These are phyloP conservation scores for Cyclina sinensis DNA, from an alignment of 1,140 invertebrate species.

Conservation along the genomic window DNA sequence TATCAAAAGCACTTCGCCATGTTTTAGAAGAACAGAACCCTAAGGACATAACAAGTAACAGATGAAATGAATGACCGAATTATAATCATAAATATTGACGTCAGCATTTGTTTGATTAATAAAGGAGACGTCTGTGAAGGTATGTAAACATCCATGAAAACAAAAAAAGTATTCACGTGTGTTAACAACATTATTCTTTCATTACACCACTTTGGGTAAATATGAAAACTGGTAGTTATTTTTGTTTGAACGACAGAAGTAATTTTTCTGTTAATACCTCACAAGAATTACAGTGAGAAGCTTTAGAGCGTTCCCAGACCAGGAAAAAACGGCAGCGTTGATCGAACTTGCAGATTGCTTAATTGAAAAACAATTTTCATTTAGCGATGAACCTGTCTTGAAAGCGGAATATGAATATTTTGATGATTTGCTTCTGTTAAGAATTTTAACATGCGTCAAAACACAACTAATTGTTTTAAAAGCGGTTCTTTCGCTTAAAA, in stretches of 20 bases:
- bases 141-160: too few relatives aligned
- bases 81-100: too few relatives aligned
- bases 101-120: too few relatives aligned
- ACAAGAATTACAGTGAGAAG: neutral
- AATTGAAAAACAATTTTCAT: neutral
- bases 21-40: too few relatives aligned
- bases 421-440: neutral
- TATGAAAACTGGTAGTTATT: neutral
- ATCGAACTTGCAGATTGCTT: neutral
- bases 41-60: too few relatives aligned
- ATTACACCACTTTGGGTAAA: slow-evolving; percentile 8
- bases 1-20: too few relatives aligned
- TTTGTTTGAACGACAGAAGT: neutral
- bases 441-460: too few relatives aligned
- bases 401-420: neutral
- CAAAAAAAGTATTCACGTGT: too few relatives aligned
- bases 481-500: too few relatives aligned
- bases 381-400: neutral
- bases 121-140: too few relatives aligned
- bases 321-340: neutral
- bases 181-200: slow-evolving; percentile 14
- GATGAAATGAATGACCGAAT: too few relatives aligned
- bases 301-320: neutral
- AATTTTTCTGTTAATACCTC: neutral
- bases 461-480: too few relatives aligned